Percentiles rank a stretch among this genome's conserved stretches.
These are phyloP conservation scores for Temnothorax longispinosus DNA, from an alignment of 1,140 invertebrate species.

Conservation along the genomic window DNA sequence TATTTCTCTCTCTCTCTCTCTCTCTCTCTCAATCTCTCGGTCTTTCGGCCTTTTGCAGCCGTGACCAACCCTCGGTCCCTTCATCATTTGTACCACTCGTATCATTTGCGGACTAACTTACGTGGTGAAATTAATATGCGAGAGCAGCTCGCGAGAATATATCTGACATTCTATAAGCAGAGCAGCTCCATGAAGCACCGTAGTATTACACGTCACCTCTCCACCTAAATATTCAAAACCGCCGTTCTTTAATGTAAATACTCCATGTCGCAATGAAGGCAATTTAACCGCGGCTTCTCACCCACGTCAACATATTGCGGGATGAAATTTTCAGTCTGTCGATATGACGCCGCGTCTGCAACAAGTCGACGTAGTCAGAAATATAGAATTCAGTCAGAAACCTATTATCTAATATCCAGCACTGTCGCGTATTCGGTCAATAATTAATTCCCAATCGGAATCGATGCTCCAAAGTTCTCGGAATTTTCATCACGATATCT, in stretches of 20 bases:
- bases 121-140: conserved; percentile 37
- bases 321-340: conserved; percentile 21
- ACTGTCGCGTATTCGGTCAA: neutral
- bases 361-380: neutral
- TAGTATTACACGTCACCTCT: neutral
- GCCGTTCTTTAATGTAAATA: conserved; percentile 31
- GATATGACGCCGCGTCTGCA: neutral
- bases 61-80: neutral
- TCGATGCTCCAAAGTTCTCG: neutral
- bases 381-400: neutral
- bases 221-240: conserved; percentile 33
- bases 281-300: conserved; percentile 22
- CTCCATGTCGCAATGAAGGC: conserved; percentile 8
- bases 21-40: neutral
- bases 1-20: neutral
- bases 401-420: neutral
- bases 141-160: neutral
- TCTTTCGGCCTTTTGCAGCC: neutral
- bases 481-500: conserved; percentile 16
- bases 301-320: neutral
- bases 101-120: conserved; percentile 34
- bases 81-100: neutral
- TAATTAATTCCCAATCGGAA: conserved; percentile 1
- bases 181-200: neutral
- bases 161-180: neutral